Evolutionary conservation across 1,140 invertebrate genomes (phyloP), one percentile per base, ranked within the genome.

Genomic region (Rhopalosiphum maidis): DNA sequence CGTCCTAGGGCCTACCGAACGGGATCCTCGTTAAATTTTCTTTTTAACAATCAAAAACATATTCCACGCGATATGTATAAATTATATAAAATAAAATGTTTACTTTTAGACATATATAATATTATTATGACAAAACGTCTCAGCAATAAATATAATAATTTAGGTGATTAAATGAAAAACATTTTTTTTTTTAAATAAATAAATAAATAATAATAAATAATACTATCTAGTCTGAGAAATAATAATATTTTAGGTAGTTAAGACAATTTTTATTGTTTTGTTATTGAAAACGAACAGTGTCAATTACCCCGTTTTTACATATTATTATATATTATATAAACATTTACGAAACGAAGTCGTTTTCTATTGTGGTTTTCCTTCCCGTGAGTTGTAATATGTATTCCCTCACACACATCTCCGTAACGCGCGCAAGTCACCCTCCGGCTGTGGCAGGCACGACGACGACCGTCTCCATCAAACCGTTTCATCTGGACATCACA

Each of bases 141-240:
- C 91, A 93, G 91, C 91, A 93, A 93, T 93, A 93, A 93, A 93
- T 92, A 91, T 55, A 43, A 92, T 92, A 43, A 93, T 93, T 77
- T 93, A 93, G 91, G 48, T 55, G 48, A 86, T 54, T 43, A 55
- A 41, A 41, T 25, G 15, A 88, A 48, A 88, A n/a, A 88, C 48
- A 46, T 46, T 51, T 51, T 51, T 18, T 48, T 51, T 51, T 51
- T 51, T 51, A 3, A 51, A 3, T 51, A 48, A 88, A 48, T 43
- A 88, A 88, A 55, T 35, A 55, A 90, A 60, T 60, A 60, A 77
- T 77, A 77, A 77, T 77, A 77, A 54, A 23, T 54, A 90, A 93
- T 85, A 93, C 82, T 41, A 85, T 93, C 91, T 93, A 93, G 91
- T 93, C 91, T 93, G 91, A 93, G 82, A 55, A 93, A 93, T 93